Base-by-base conservation (phyloP, 2,888 invertebrate genomes). In the Agrypnus murinus region DNA sequence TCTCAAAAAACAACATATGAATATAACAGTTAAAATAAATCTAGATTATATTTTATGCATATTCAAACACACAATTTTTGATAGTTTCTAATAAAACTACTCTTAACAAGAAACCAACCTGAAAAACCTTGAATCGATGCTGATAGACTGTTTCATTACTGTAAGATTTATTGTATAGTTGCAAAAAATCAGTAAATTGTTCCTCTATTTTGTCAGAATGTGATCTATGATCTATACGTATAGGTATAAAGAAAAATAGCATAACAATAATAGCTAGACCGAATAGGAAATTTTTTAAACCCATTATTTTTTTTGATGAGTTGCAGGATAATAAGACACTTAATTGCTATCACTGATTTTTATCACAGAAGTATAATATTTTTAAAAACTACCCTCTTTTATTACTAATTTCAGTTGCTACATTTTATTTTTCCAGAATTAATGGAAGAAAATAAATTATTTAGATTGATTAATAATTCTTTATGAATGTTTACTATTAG, bases 101-200 rank as follows among this genome's bases (percentile, higher is more conserved):
- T 8, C 15, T 46, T 15, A 46, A n/a, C 17, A 53, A 1, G 6
- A 19, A 5, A 65, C 32, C 69, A 79, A 84, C 84, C 79, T 81
- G 77, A 72, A 83, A 84, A 19, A 81, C 80, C 59, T 77, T 55
- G 34, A 82, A 75, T 69, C 78, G 78, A 17, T 73, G 65, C 34
- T 77, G 71, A 58, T 82, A 87, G 5, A 76, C 76, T 0, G 85
- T 82, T 69, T 85, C 79, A 75, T 84, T 79, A 34, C 74, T 75
- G 77, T 90, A 90, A 8, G 86, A 83, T 82, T 89, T 90, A 71
- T 89, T 88, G 74, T 85, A 89, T 46, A 82, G 82, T 10, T 78
- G 70, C 12, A 89, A 81, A 75, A 88, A 90, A 59, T 82, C 80
- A 69, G 86, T 76, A 79, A 90, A 90, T 25, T 86, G 76, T 53